Base-by-base conservation (phyloP, 2,888 invertebrate species). In the Sceliomorpha sp. region DNA sequence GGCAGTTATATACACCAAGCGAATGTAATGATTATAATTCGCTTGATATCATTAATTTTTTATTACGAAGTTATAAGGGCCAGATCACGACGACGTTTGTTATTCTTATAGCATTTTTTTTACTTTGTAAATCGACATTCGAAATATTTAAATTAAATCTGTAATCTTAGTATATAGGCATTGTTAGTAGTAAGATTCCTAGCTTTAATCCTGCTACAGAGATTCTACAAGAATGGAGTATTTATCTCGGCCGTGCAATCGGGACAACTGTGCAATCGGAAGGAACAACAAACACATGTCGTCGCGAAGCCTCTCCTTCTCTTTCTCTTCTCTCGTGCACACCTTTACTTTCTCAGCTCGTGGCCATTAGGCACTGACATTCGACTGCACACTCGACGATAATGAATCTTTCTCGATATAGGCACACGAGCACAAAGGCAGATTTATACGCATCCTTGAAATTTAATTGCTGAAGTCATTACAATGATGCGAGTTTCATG, bases 371-470 rank as follows among this genome's bases (percentile, higher is more conserved):
- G 58, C 53, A 51, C 58, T 56, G 70, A 62, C 70, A 58, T 66
- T 67, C 66, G 66, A 70, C 56, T 60, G 50, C 39, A 53, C 70
- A 63, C 62, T 62, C 58, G 48, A 70, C 55, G 66, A 62, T 70
- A 66, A 70, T 70, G 70, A 67, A 70, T 67, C 70, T 70, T 58
- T 66, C 70, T 66, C 56, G 62, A 67, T 66, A 60, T 59, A 70
- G 66, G 53, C 60, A 60, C 55, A 70, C 55, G 40, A 51, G 50
- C 15, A 56, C 60, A 70, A 60, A 55, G 50, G 59, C 55, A 70
- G 64, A 66, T 70, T 66, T 62, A 70, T 70, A 29, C 62, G 60
- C 34, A 66, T 67, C 70, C 66, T 66, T 66, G 70, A 48, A 27
- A 58, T 53, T 66, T 70, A 70, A 70, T 70, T 62, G 66, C 62